Conservation (phyloP, 2,888 invertebrate genomes). For the Chrysotoxum bicinctum region DNA sequence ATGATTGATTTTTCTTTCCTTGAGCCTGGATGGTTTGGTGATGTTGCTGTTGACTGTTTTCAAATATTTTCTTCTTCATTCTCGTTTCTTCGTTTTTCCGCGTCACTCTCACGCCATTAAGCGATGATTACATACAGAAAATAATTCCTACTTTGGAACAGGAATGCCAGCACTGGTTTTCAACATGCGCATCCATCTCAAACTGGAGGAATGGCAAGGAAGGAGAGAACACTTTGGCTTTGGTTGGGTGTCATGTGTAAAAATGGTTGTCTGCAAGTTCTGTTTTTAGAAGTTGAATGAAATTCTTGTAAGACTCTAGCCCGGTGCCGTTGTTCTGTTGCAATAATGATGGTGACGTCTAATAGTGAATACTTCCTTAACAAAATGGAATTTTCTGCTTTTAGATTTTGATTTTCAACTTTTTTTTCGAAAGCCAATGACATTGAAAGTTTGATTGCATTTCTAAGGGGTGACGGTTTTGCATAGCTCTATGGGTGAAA, state of each 20-base stretch:
- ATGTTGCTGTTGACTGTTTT: conserved; percentile 33
- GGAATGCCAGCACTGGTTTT: conserved; percentile 62
- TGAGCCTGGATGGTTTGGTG: conserved; percentile 45
- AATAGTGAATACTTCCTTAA: conserved; percentile 61
- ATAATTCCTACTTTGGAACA: conserved; percentile 57
- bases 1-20: conserved; percentile 71
- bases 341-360: conserved; percentile 22
- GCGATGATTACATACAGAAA: conserved; percentile 39
- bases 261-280: conserved; percentile 57
- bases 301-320: conserved; percentile 37
- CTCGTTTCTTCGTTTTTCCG: conserved; percentile 19
- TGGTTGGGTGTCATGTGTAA: conserved; percentile 55
- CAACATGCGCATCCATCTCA: conserved; percentile 28
- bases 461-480: conserved; percentile 7
- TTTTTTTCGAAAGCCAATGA: conserved; percentile 31
- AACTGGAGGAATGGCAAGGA: conserved; percentile 20
- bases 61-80: conserved; percentile 36
- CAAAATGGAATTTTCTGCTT: conserved; percentile 51
- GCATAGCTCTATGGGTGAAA: background rate
- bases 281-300: conserved; percentile 68
- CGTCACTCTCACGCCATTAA: conserved; percentile 64
- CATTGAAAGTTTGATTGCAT: conserved; percentile 59
- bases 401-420: conserved; percentile 34
- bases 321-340: background rate
- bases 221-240: conserved; percentile 26